These are phyloP conservation scores for Polylopha cassiicola DNA, from an alignment of 2,888 invertebrate species.

Conservation along the genomic window DNA sequence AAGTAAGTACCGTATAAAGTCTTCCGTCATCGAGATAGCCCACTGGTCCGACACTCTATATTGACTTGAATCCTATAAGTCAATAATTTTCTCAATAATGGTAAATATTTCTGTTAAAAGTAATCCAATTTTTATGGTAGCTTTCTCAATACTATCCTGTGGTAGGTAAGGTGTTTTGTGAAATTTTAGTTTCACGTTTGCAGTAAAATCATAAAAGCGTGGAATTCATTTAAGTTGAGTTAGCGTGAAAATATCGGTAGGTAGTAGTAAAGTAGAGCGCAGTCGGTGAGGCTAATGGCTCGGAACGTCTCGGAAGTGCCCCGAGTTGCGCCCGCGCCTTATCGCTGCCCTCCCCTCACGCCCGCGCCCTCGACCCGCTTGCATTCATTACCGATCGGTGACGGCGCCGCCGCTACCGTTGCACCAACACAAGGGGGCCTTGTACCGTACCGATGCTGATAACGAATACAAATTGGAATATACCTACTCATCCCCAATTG, in stretches of 20 bases:
- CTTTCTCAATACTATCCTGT: too few relatives aligned
- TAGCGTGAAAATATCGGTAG: constrained; percentile 15
- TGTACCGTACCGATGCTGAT: constrained; percentile 24
- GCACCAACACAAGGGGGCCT: constrained; percentile 22
- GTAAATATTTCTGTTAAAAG: too few relatives aligned
- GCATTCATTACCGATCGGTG: constrained; percentile 37
- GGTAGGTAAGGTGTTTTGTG: too few relatives aligned
- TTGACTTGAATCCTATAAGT: too few relatives aligned
- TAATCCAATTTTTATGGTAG: too few relatives aligned
- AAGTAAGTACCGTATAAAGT: too few relatives aligned
- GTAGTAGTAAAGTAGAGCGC: constrained; percentile 29
- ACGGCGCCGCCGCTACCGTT: constrained; percentile 20
- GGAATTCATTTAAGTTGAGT: constrained; percentile 6
- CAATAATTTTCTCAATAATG: too few relatives aligned
- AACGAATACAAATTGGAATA: constrained; percentile 26
- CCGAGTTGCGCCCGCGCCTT: constrained; percentile 42
- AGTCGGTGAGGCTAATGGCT: constrained; percentile 56
- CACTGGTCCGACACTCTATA: too few relatives aligned
- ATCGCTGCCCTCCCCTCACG: constrained; percentile 21
- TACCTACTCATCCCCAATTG: too few relatives aligned
- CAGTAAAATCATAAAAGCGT: too few relatives aligned
- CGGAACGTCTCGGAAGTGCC: constrained; percentile 64
- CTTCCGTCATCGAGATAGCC: too few relatives aligned
- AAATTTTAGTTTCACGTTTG: too few relatives aligned
- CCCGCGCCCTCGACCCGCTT: constrained; percentile 46